Evolutionary conservation across 2,888 invertebrate species (phyloP).

Genomic region (Cryptosula pallasiana): DNA sequence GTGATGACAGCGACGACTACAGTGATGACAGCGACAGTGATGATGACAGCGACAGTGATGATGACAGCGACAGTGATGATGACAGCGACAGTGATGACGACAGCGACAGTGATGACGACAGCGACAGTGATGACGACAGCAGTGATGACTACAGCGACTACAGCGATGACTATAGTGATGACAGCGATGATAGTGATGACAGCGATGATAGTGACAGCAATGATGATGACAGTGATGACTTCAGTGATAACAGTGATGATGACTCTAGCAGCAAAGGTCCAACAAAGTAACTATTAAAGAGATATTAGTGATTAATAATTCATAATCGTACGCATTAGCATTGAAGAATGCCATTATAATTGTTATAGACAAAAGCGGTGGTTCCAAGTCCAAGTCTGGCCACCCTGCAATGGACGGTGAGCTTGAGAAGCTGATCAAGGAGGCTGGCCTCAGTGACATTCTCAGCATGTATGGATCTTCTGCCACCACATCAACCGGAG

Average conservation of each 20-base stretch:
- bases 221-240: conserved; percentile 3
- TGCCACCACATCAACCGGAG: neutral
- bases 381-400: no score
- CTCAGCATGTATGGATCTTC: neutral
- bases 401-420: neutral
- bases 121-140: neutral
- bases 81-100: neutral
- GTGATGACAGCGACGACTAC: neutral
- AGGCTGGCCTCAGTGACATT: neutral
- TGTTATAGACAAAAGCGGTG: no score
- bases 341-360: no score
- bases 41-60: neutral
- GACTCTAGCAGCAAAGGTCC: neutral
- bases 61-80: neutral
- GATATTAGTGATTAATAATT: no score
- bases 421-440: neutral
- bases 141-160: neutral
- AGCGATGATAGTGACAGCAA: neutral
- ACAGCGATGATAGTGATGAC: neutral
- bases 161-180: neutral
- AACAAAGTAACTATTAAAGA: no score
- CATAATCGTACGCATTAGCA: no score
- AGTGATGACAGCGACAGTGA: conserved; percentile 5
- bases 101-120: neutral
- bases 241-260: neutral